A percentile compares a stretch with the other conserved stretches of the same genome.
Evolutionary conservation across 1,140 invertebrate genomes (phyloP).

Genomic region (Choristoneura fumiferana): DNA sequence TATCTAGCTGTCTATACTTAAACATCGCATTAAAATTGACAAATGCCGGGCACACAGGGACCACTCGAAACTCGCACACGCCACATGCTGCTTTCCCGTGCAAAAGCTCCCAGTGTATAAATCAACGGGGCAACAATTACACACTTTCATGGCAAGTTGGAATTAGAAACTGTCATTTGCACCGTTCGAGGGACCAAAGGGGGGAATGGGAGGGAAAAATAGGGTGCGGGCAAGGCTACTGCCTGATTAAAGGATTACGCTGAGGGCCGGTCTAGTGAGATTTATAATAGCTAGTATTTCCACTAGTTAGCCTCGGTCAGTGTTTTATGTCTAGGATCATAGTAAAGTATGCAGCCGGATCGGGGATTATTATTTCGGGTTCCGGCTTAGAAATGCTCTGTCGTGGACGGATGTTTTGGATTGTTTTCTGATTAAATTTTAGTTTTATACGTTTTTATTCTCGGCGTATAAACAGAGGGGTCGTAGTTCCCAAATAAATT

Average conservation of each 20-base stretch:
- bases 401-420: too few relatives aligned
- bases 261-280: slow-evolving; percentile 69
- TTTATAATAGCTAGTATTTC: slow-evolving; percentile 74
- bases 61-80: slow-evolving; percentile 39
- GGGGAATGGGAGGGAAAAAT: slow-evolving; percentile 70
- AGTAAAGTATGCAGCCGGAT: too few relatives aligned
- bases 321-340: too few relatives aligned
- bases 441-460: too few relatives aligned
- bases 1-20: too few relatives aligned
- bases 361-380: too few relatives aligned
- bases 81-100: slow-evolving; percentile 45
- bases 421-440: too few relatives aligned
- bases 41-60: slow-evolving; percentile 42
- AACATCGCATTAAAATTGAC: slow-evolving; percentile 40
- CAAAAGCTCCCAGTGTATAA: slow-evolving; percentile 70
- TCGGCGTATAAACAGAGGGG: too few relatives aligned
- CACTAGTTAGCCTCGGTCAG: slow-evolving; percentile 64
- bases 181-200: slow-evolving; percentile 62
- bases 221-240: slow-evolving; percentile 68
- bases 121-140: slow-evolving; percentile 75
- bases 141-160: slow-evolving; percentile 78
- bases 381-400: too few relatives aligned
- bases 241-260: slow-evolving; percentile 76
- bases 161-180: slow-evolving; percentile 80
- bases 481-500: too few relatives aligned